Base-by-base conservation (phyloP, 2,797 vertebrate genomes). In the Eulemur mongoz region DNA sequence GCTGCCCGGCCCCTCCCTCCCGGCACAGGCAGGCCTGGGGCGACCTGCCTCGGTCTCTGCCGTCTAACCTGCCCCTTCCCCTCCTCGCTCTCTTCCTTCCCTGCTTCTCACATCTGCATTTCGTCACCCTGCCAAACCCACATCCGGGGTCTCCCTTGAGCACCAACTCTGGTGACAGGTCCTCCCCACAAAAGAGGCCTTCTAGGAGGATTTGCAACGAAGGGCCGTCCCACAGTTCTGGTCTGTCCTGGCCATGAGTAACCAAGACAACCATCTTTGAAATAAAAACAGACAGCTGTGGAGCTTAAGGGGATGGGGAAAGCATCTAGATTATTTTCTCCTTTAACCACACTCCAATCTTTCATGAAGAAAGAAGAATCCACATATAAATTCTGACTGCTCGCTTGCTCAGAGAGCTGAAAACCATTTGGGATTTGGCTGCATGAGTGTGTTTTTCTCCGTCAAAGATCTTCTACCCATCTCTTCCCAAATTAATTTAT, bases 261-360 rank as follows among this genome's bases (percentile, higher is more conserved):
- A 95, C 75, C 88, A 70, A 69, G 93, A 72, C 59, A 82, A 40
- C 45, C 50, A 85, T 61, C 67, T 45, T 20, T 3, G 57, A 84
- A 43, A 63, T 38, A 76, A 81, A 75, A 72, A 45, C 30, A 69
- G 80, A 50, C 1, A 2, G 63, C 3, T 0, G 27, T 30, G 63
- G 32, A 32, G 20, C 61, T 65, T n/a, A 23, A 0, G 22, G 45
- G 38, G 50, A 45, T 1, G 40, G 12, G 50, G 27, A 85, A 43
- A 69, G 23, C 38, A 69, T 45, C 25, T 27, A 38, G 63, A 20
- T 50, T 25, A 35, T 48, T 52, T 88, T 81, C 50, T 92, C 73
- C 70, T 79, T 73, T 43, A 73, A 67, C 65, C 23, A 22, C 27
- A 43, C n/a, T 61, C 40, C 32, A n/a, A 61, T 35, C 75, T 32